A percentile compares a stretch with the other conserved stretches of the same genome.
phyloP scores from a whole-genome alignment of 2,797 vertebrate genomes.

The Hephaestus fuliginosus region DNA sequence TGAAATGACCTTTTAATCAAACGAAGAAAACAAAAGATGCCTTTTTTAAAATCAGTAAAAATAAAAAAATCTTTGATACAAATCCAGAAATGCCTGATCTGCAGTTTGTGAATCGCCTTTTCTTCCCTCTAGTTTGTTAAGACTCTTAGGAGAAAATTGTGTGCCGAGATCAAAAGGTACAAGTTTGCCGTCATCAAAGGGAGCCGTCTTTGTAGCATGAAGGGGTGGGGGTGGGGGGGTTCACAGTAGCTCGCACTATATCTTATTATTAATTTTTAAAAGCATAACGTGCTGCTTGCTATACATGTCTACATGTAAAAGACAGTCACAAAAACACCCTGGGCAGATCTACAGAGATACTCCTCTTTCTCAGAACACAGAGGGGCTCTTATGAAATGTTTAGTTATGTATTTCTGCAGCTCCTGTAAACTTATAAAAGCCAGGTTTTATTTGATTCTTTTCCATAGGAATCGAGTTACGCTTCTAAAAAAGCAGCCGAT shows the following conservation, averaged over 20 bases:
- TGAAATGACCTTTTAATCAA: not conserved
- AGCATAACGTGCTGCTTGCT: slow-evolving; percentile 4
- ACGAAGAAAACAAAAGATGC: not conserved
- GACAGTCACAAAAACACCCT: not conserved
- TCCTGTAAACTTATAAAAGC: slow-evolving; percentile 37
- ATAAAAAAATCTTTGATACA: no score
- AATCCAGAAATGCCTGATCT: not conserved
- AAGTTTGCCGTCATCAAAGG: slow-evolving; percentile 35
- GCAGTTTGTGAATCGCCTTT: not conserved
- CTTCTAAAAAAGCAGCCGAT: slow-evolving; percentile 30
- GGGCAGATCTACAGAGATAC: not conserved
- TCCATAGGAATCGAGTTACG: slow-evolving; percentile 10
- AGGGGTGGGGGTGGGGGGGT: no score
- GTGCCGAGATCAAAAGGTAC: slow-evolving; percentile 1
- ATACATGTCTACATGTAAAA: slow-evolving; percentile 10
- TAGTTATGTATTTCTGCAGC: slow-evolving; percentile 15
- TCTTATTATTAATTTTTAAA: slow-evolving; percentile 31
- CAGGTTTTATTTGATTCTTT: slow-evolving; percentile 25
- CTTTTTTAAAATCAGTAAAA: no score
- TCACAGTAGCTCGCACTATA: slow-evolving; percentile 14
- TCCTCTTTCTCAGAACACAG: not conserved
- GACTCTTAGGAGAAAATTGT: not conserved
- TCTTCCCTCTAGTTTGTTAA: not conserved
- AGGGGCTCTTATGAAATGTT: not conserved
- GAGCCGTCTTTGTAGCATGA: not conserved